Conservation (phyloP, 2,113 vertebrate species). For the Setophaga coronata region DNA sequence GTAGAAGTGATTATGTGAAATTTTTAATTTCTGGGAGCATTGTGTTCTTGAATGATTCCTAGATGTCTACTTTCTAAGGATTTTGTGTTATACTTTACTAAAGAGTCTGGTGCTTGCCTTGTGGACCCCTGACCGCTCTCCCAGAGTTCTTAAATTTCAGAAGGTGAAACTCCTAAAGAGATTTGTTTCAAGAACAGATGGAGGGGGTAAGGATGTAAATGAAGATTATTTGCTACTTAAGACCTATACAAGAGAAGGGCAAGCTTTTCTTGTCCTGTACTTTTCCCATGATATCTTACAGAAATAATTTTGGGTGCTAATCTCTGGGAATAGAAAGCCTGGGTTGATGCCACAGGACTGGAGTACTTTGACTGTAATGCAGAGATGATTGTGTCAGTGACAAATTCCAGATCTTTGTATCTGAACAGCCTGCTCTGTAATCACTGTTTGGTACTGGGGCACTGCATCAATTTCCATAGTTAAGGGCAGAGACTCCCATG, state of each 20-base stretch:
- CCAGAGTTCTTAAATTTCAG: neutral
- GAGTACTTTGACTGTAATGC: neutral
- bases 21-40: neutral
- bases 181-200: neutral
- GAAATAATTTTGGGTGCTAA: neutral
- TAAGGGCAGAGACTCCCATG: neutral
- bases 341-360: neutral
- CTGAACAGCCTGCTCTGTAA: neutral
- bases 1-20: neutral
- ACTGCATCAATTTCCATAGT: neutral
- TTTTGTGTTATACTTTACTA: neutral
- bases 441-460: neutral
- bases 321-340: neutral
- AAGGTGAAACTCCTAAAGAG: neutral
- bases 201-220: rapidly evolving
- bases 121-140: neutral
- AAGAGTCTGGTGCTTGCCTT: neutral
- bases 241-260: neutral
- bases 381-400: neutral
- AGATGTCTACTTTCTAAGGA: neutral
- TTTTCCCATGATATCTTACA: neutral
- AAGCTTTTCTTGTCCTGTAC: neutral
- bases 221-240: neutral
- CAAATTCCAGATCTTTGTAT: neutral
- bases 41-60: neutral